phyloP scores from a whole-genome alignment of 2,113 vertebrate species.

The Lutjanus erythropterus region DNA sequence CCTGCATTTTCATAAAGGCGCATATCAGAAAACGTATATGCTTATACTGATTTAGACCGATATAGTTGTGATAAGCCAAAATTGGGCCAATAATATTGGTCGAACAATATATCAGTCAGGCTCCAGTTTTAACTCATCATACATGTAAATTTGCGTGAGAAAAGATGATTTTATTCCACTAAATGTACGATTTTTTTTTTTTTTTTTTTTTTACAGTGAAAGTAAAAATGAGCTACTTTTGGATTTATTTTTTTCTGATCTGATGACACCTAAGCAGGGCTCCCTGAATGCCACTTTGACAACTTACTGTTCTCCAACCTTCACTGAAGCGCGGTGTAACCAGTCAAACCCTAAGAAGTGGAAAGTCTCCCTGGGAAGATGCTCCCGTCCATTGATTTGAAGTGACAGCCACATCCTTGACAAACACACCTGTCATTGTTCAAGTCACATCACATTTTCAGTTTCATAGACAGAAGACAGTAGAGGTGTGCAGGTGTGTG shows the following conservation, averaged over 20 bases:
- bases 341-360: constrained; percentile 74
- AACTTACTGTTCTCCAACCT: constrained; percentile 70
- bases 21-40: too few species aligned
- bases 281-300: constrained; percentile 69
- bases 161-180: too few species aligned
- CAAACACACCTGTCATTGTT: constrained; percentile 86
- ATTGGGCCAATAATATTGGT: too few species aligned
- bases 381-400: constrained; percentile 76
- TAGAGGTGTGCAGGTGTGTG: constrained; percentile 61
- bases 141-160: too few species aligned
- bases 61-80: too few species aligned
- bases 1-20: too few species aligned
- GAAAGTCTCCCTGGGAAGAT: constrained; percentile 75
- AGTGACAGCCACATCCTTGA: constrained; percentile 85
- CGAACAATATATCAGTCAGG: too few species aligned
- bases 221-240: constrained; percentile 20
- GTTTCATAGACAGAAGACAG: constrained; percentile 63
- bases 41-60: too few species aligned
- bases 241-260: not conserved
- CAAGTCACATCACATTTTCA: constrained; percentile 84
- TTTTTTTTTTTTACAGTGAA: too few species aligned
- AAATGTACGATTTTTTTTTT: too few species aligned
- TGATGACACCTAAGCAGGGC: constrained; percentile 40
- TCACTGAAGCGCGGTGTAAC: constrained; percentile 64
- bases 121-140: too few species aligned